Percentiles rank a stretch among this genome's conserved stretches.
Evolutionary conservation across 2,888 invertebrate genomes (phyloP).

Genomic region (Julus scandinavius): DNA sequence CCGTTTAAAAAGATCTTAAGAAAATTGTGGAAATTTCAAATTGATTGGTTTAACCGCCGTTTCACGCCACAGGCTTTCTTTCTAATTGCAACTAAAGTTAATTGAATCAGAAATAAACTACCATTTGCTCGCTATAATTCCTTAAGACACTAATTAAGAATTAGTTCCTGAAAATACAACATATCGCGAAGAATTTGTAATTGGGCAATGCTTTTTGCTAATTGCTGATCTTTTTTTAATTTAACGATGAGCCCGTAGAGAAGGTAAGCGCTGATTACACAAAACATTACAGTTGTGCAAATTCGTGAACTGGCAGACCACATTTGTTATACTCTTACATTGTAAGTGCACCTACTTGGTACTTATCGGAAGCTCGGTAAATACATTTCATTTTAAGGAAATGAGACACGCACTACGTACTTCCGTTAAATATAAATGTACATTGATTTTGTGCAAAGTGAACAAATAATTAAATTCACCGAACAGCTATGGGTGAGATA

Average conservation of each 20-base stretch:
- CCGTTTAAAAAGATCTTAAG: neutral
- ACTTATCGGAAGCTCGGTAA: no score
- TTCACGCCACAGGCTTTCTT: neutral
- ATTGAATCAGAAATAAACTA: constrained; percentile 43
- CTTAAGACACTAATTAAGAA: constrained; percentile 42
- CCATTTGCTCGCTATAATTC: constrained; percentile 28
- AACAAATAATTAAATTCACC: no score
- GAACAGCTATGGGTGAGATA: no score
- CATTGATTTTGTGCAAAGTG: no score
- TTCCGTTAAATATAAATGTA: no score
- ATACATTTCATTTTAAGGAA: no score
- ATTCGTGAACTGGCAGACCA: no score
- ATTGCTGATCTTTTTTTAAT: constrained; percentile 35
- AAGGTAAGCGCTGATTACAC: neutral
- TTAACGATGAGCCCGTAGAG: neutral
- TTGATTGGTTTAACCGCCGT: constrained; percentile 9
- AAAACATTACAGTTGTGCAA: neutral
- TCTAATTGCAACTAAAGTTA: constrained; percentile 24
- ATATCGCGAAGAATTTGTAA: neutral
- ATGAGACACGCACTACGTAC: no score
- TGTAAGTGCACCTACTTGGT: no score
- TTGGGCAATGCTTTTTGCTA: constrained; percentile 18
- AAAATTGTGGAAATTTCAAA: neutral
- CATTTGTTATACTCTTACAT: no score
- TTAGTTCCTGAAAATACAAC: neutral